Conservation (phyloP, 1,140 invertebrate species). For the Helicorthomorpha holstii region DNA sequence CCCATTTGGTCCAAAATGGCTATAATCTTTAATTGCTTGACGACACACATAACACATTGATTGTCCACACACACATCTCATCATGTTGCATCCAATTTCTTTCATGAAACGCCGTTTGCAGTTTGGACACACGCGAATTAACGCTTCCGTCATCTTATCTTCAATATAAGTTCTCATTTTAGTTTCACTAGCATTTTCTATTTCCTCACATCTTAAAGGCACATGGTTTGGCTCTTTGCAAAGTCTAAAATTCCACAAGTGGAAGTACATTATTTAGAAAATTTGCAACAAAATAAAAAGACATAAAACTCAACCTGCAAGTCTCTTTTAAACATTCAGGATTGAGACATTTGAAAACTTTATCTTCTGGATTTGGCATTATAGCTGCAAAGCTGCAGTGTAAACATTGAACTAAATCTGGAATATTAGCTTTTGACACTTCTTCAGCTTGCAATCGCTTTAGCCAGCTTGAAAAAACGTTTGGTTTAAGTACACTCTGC, state of each 20-base stretch:
- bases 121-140: slow-evolving; percentile 38
- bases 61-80: slow-evolving; percentile 46
- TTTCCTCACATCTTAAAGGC: slow-evolving; percentile 40
- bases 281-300: not conserved
- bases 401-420: slow-evolving; percentile 41
- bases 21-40: slow-evolving; percentile 35
- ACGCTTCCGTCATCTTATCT: slow-evolving; percentile 43
- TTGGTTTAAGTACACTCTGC: slow-evolving; percentile 28
- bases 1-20: slow-evolving; percentile 33
- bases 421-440: slow-evolving; percentile 36
- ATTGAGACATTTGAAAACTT: slow-evolving; percentile 44
- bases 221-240: slow-evolving; percentile 44
- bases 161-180: slow-evolving; percentile 39
- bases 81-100: slow-evolving; percentile 49
- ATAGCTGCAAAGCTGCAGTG: slow-evolving; percentile 46
- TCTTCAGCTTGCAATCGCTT: slow-evolving; percentile 37
- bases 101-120: slow-evolving; percentile 43
- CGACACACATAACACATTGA: slow-evolving; percentile 49
- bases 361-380: slow-evolving; percentile 34
- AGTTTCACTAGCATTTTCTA: slow-evolving; percentile 35
- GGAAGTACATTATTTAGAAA: not conserved
- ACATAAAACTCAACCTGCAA: slow-evolving; percentile 28
- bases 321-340: slow-evolving; percentile 44
- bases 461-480: slow-evolving; percentile 34
- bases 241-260: slow-evolving; percentile 21